Base-by-base conservation (phyloP, 2,113 vertebrate species). In the Ptilonorhynchus violaceus region DNA sequence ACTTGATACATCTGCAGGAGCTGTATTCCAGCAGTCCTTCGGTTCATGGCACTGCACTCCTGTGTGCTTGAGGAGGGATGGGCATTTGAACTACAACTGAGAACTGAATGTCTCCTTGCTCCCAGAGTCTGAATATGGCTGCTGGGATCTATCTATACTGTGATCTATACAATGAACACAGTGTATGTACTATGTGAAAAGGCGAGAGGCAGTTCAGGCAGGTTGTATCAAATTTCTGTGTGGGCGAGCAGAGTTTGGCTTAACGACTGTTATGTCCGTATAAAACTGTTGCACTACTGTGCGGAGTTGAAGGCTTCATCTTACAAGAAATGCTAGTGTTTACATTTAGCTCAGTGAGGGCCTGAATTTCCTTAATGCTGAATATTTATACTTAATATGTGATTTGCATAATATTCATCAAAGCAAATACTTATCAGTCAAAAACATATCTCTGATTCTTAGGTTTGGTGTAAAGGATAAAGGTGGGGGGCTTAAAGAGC, bases 171-270 rank as follows among this genome's bases (percentile, higher is more conserved):
- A 97, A 83, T 77, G 77, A 94, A 5, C 3, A 15, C 94, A 94
- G 77, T 97, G 94, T 97, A 27, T 82, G 72, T 23, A 22, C 80
- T 60, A 75, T 80, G 86, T 72, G 75, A 74, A 79, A 87, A 85
- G 59, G 72, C 31, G 9, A 17, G 93, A 39, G 72, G 91, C 80
- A 14, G 52, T 81, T 82, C 68, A 69, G 87, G 67, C 64, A 68
- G 52, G 80, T 81, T 39, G 41, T 66, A 35, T 91, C 70, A 50
- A 53, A 79, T 96, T 95, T 93, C 94, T 58, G 2, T 25, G 75
- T 73, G 92, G 91, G 78, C 88, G 79, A 68, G 67, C 91, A 69
- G 78, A 52, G 49, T 77, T 89, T 77, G 72, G 44, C 62, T 88
- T 78, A 78, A 47, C 70, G 75, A 66, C 73, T 73, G 23, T 67